Evolutionary conservation across 2,888 invertebrate genomes (phyloP).

Genomic region (Aricia artaxerxes): DNA sequence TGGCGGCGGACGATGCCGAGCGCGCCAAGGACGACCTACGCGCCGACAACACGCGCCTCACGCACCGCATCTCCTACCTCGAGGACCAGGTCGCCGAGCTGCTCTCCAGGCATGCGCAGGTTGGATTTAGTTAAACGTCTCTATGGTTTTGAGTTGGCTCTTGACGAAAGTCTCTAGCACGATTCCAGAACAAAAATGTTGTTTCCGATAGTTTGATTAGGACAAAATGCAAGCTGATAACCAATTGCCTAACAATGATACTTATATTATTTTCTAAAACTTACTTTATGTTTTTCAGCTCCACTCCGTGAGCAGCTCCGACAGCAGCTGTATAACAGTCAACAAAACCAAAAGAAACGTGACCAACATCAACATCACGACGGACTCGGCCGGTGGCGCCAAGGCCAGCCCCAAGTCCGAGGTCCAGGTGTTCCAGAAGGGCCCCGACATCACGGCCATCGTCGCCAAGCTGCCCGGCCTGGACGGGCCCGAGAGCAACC

Average conservation of each 20-base stretch:
- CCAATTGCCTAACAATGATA: too few relatives aligned
- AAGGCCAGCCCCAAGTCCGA: slow-evolving; percentile 75
- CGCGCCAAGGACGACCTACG: slow-evolving; percentile 83
- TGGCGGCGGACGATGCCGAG: slow-evolving; percentile 83
- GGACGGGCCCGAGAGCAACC: slow-evolving; percentile 65
- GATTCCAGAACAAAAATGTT: too few relatives aligned
- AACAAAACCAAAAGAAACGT: slow-evolving; percentile 83
- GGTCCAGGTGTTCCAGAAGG: slow-evolving; percentile 87
- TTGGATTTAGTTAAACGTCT: slow-evolving; percentile 38
- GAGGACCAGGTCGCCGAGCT: slow-evolving; percentile 90
- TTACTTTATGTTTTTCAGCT: slow-evolving; percentile 51
- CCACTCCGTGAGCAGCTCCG: slow-evolving; percentile 64
- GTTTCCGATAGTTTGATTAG: too few relatives aligned
- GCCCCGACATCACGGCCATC: slow-evolving; percentile 88
- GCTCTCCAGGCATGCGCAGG: slow-evolving; percentile 69
- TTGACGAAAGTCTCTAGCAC: too few relatives aligned
- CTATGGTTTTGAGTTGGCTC: too few relatives aligned
- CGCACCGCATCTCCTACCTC: slow-evolving; percentile 93
- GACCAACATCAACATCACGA: slow-evolving; percentile 86
- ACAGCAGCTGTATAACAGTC: slow-evolving; percentile 72
- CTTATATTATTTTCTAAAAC: too few relatives aligned
- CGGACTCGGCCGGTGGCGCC: slow-evolving; percentile 66
- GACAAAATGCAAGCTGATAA: too few relatives aligned
- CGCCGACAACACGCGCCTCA: slow-evolving; percentile 90
- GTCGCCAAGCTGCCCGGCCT: slow-evolving; percentile 83